phyloP scores from a whole-genome alignment of 2,888 invertebrate genomes.

The Sphaeridia pumilis region DNA sequence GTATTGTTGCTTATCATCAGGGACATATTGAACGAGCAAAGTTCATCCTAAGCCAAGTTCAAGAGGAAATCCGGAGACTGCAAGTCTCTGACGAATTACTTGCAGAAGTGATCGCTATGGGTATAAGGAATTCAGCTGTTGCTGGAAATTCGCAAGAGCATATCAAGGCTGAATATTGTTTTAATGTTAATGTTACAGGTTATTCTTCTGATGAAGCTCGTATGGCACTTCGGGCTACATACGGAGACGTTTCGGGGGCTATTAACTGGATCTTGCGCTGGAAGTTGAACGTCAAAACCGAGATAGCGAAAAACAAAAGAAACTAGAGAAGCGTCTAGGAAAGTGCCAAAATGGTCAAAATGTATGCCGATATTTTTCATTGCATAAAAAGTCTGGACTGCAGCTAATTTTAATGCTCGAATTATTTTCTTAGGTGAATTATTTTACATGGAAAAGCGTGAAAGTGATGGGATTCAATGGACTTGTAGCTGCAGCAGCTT shows the following conservation, averaged over 20 bases:
- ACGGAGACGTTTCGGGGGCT: constrained; percentile 50
- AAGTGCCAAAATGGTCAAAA: constrained; percentile 26
- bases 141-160: not conserved
- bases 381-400: too few relatives aligned
- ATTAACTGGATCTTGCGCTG: constrained; percentile 53
- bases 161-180: constrained; percentile 18
- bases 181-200: too few relatives aligned
- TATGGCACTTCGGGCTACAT: constrained; percentile 53
- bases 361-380: too few relatives aligned
- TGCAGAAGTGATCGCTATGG: constrained; percentile 48
- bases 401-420: too few relatives aligned
- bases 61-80: constrained; percentile 51
- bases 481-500: constrained; percentile 49
- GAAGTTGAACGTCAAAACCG: constrained; percentile 44
- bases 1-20: constrained; percentile 64
- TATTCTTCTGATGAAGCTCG: constrained; percentile 57
- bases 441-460: constrained; percentile 44
- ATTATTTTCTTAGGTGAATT: not conserved
- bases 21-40: constrained; percentile 54
- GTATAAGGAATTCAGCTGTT: too few relatives aligned
- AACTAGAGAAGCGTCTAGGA: constrained; percentile 30
- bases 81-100: constrained; percentile 50
- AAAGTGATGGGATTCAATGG: constrained; percentile 58
- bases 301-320: constrained; percentile 36
- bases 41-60: constrained; percentile 50